Percentiles rank a stretch among this genome's conserved stretches.
These are phyloP conservation scores for Mesochorus sp. DNA, from an alignment of 2,888 invertebrate species.

Conservation along the genomic window DNA sequence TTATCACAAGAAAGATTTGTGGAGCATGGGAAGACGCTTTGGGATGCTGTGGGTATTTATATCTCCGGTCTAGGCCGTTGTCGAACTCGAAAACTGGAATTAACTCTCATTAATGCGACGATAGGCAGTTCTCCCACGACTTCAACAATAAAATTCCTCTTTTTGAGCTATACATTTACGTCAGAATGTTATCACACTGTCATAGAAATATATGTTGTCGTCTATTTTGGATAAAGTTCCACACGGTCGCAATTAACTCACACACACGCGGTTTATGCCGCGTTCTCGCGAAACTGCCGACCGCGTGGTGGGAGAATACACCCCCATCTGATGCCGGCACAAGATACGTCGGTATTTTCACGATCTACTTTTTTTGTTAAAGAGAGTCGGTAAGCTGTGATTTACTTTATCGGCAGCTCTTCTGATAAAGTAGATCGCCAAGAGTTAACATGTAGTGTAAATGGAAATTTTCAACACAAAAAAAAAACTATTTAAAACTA, in stretches of 20 bases:
- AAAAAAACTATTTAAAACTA: no score
- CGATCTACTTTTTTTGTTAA: no score
- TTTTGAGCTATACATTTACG: constrained; percentile 21
- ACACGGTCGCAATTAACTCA: neutral
- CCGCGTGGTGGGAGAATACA: no score
- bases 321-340: no score
- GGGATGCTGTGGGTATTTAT: constrained; percentile 20
- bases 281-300: constrained; percentile 19
- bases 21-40: constrained; percentile 12
- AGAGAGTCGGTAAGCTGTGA: no score
- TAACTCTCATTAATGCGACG: neutral
- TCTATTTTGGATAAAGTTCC: constrained; percentile 8
- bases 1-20: constrained; percentile 11
- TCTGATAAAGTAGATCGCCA: no score
- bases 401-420: no score
- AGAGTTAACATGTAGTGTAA: no score
- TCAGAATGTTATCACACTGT: constrained; percentile 19
- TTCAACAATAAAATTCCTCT: constrained; percentile 10
- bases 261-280: constrained; percentile 26
- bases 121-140: neutral
- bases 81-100: neutral
- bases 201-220: neutral
- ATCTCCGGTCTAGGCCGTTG: constrained; percentile 3
- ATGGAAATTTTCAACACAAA: no score
- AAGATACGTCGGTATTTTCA: no score